A percentile compares a stretch with the other conserved stretches of the same genome.
These are phyloP conservation scores for Amiota mariae DNA, from an alignment of 2,888 invertebrate species.

Conservation along the genomic window DNA sequence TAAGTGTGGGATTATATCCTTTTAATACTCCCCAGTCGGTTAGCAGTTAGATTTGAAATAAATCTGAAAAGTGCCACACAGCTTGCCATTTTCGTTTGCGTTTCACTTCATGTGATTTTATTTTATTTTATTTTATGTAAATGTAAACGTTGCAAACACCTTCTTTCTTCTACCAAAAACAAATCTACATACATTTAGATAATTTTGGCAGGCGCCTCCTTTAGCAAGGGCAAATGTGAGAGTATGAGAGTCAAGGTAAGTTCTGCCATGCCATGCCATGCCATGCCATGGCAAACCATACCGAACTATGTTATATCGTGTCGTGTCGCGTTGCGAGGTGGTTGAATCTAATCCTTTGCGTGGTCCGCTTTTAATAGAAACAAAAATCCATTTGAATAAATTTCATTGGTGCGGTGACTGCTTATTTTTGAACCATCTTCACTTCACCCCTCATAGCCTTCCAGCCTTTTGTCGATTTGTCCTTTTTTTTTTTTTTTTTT, in stretches of 20 bases:
- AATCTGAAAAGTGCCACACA: constrained; percentile 18
- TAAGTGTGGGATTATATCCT: no score
- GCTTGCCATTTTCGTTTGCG: constrained; percentile 7
- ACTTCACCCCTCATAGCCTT: constrained; percentile 18
- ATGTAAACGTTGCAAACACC: constrained; percentile 23
- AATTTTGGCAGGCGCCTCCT: constrained; percentile 36
- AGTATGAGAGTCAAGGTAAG: constrained; percentile 45
- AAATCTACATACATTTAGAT: no score
- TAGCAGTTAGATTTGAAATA: constrained; percentile 9
- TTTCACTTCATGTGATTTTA: not conserved
- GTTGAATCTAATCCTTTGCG: constrained; percentile 27
- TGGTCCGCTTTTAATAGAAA: constrained; percentile 24
- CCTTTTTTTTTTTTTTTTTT: constrained; percentile 2
- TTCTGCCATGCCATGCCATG: no score
- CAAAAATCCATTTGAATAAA: constrained; percentile 30
- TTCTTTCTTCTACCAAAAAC: not conserved
- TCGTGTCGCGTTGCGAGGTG: not conserved
- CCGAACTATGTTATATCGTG: not conserved
- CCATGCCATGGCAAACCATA: no score
- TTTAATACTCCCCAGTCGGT: not conserved
- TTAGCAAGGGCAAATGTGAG: constrained; percentile 49
- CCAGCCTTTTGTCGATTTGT: constrained; percentile 12
- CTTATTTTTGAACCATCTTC: not conserved
- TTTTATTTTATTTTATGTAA: constrained; percentile 17
- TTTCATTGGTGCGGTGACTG: not conserved